Conservation (phyloP, 2,113 vertebrate species). For the Motacilla tschutschensis region DNA sequence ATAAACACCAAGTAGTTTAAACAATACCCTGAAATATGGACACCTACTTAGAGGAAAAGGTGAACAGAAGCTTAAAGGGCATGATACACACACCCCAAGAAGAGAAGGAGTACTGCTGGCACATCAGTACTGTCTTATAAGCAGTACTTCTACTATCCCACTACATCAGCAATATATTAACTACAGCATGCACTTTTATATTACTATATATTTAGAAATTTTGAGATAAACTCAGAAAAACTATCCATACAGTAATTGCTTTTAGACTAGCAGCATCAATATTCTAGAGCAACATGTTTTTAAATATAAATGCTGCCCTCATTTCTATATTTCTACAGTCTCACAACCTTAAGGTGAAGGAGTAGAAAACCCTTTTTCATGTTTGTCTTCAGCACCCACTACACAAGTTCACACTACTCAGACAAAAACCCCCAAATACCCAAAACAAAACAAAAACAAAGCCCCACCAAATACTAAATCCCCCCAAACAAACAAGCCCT, state of each 20-base stretch:
- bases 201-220: background rate
- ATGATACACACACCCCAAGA: accelerated
- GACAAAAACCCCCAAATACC: accelerated
- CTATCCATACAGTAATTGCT: background rate
- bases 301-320: background rate
- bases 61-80: background rate
- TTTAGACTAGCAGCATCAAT: background rate
- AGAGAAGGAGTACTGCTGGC: background rate
- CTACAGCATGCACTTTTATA: background rate
- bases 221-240: background rate
- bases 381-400: background rate
- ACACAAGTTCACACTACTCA: accelerated
- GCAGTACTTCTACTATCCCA: background rate
- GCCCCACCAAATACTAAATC: background rate
- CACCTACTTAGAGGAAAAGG: background rate
- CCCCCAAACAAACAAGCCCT: background rate
- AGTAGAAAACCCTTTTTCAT: background rate
- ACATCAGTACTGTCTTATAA: background rate
- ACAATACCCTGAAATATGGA: background rate
- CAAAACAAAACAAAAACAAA: background rate
- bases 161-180: background rate
- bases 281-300: background rate
- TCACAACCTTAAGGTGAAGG: background rate
- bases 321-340: background rate
- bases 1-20: background rate